Base-by-base conservation (phyloP, 2,888 invertebrate genomes). In the Rotaria macrura region DNA sequence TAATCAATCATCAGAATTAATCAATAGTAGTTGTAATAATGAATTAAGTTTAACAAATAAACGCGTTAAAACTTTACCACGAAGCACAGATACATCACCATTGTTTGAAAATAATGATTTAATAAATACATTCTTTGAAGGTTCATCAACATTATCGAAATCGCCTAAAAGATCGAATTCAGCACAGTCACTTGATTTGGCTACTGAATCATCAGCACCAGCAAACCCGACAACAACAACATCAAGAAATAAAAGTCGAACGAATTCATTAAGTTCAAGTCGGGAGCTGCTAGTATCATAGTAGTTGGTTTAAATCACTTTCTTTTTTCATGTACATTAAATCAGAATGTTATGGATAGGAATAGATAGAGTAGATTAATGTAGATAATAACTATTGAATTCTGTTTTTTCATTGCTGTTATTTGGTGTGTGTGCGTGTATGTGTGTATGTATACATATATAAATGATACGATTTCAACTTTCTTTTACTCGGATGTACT, bases 81-180 rank as follows among this genome's bases (percentile, higher is more conserved):
- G 43, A 79, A 79, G 43, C 10, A 79, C 79, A 79, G 43, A 43
- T 79, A 25, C 40, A 43, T 79, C 79, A 43, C 79, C 79, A n/a
- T 79, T 79, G 43, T 12, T 43, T 25, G 79, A 79, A 43, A 79
- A 79, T 43, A 79, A 79, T 79, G 79, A 43, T 79, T 79, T 79
- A 12, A 79, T 79, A 10, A 79, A 79, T 79, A 79, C 79, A 43
- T n/a, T 79, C 25, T 43, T 40, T 43, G 25, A 79, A 79, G 79
- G n/a, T 43, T 34, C 65, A 1, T 14, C 40, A 79, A 43, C 40
- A 40, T 40, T n/a, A 43, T 79, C 79, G 4, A 43, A 43, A 79
- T 79, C 43, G 25, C 34, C 34, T 10, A 43, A 12, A 20, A 20
- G 79, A n/a, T 43, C 43, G 23, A 43, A 14, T 79, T 79, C 79